These are phyloP conservation scores for Pterophyllum scalare DNA, from an alignment of 2,113 vertebrate genomes.

Conservation along the genomic window DNA sequence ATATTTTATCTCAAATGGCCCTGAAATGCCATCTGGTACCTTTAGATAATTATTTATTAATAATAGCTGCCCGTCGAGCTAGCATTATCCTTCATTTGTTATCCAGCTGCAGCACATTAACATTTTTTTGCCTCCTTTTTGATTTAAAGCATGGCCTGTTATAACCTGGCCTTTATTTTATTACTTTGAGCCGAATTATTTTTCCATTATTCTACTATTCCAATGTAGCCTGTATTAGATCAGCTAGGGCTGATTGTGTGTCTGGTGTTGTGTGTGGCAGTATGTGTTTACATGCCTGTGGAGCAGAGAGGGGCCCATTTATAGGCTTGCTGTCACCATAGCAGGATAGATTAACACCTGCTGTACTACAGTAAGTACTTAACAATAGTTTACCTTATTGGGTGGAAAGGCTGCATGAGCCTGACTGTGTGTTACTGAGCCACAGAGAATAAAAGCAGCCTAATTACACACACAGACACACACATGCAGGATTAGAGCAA, in stretches of 20 bases:
- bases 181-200: accelerated
- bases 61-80: neutral
- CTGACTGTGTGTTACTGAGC: neutral
- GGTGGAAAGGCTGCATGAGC: neutral
- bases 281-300: constrained; percentile 12
- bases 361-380: neutral
- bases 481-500: constrained; percentile 32
- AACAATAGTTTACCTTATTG: constrained; percentile 35
- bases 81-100: too few species aligned
- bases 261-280: constrained; percentile 9
- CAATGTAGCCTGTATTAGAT: accelerated
- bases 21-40: neutral
- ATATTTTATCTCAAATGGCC: neutral
- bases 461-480: constrained; percentile 29
- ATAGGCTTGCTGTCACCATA: constrained; percentile 45
- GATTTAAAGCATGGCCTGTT: too few species aligned
- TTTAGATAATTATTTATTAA: neutral
- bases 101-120: too few species aligned
- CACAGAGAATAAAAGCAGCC: constrained; percentile 10
- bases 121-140: too few species aligned
- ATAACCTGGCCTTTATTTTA: neutral
- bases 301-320: constrained; percentile 37
- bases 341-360: constrained; percentile 32
- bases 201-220: neutral
- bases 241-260: neutral